Base-by-base conservation (phyloP, 2,888 invertebrate genomes). In the Steromphala cineraria region DNA sequence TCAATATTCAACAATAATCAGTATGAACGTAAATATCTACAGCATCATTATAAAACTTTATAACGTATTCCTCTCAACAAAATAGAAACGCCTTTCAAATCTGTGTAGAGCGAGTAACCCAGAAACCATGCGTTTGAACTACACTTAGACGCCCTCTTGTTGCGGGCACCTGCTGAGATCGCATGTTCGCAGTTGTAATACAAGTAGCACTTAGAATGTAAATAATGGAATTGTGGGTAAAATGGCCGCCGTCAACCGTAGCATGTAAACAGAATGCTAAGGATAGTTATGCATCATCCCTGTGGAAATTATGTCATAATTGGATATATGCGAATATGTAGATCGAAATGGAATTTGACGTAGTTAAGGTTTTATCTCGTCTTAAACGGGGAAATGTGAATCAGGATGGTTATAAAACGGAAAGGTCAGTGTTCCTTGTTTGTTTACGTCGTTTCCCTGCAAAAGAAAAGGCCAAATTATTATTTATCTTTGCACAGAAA, bases 321-420 rank as follows among this genome's bases (percentile, higher is more conserved):
- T 52, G 79, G 75, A 81, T 77, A 74, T 80, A 74, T 82, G 84
- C 81, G 67, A 62, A 24, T n/a, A 62, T 62, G 62, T 62, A 62
- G 62, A 62, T 13, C 24, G 62, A 62, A 62, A 62, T 62, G 62
- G 62, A 28, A 28, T 62, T 62, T 28, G 24, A 28, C 28, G 13
- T 62, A 28, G 15, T 28, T 62, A 15, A 28, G 15, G 53, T 24
- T 21, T 52, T 75, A 21, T 52, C 24, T 75, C 75, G 46, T 21
- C 75, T 52, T 52, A 75, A 52, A n/a, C 52, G 75, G 40, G 52
- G 75, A 67, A 55, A 75, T 81, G 78, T 80, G 79, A 81, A 75
- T 15, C 52, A 88, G 80, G 83, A 90, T 90, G 89, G 89, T 87
- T 67, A 88, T 90, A 36, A 90, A 90, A 85, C 84, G 90, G 53